Conservation (phyloP, 2,113 vertebrate species). For the Orthonyx spaldingii region DNA sequence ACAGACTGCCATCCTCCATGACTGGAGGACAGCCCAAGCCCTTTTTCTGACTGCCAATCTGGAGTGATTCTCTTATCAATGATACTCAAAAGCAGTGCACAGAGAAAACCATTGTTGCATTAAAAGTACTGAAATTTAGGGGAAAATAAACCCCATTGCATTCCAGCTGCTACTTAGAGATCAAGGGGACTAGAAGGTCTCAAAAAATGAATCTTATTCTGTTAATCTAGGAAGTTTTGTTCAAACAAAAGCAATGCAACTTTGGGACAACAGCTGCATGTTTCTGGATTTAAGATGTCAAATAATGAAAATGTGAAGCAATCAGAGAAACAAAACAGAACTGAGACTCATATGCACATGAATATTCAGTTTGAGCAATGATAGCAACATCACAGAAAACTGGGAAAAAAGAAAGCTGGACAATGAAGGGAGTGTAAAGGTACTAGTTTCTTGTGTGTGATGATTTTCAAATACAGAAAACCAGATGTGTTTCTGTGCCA, state of each 20-base stretch:
- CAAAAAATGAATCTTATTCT: background rate
- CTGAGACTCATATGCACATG: background rate
- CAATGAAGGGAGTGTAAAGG: background rate
- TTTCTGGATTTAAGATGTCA: background rate
- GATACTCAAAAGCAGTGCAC: background rate
- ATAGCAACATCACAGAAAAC: background rate
- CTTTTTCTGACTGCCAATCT: background rate
- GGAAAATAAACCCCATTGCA: background rate
- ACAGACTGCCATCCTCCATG: rapidly evolving
- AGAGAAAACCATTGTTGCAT: background rate
- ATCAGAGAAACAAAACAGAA: background rate
- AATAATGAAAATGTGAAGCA: background rate
- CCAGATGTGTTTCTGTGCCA: background rate
- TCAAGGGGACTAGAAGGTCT: background rate
- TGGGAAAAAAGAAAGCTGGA: background rate
- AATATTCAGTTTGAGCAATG: background rate
- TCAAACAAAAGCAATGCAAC: background rate
- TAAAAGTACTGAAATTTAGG: background rate
- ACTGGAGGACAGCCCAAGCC: background rate
- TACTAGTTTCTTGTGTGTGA: background rate
- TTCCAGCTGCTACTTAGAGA: background rate
- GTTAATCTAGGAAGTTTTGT: background rate
- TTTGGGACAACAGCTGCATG: background rate
- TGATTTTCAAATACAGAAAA: background rate
- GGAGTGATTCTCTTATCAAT: background rate